Evolutionary conservation across 92 coral and sea anemone species (phyloP).

Genomic region (Diadumene lineata): DNA sequence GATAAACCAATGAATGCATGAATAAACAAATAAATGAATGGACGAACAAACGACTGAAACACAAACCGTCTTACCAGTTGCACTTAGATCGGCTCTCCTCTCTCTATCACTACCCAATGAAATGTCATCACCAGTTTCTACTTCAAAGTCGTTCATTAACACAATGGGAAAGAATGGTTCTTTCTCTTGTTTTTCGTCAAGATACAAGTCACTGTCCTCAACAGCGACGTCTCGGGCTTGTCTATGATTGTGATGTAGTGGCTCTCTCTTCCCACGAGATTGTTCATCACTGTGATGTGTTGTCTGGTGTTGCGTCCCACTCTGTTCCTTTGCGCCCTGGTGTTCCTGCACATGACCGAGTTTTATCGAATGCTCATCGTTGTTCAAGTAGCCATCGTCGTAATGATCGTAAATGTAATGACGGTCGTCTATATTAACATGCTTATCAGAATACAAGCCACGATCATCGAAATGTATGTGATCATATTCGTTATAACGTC

Average conservation of each 20-base stretch:
- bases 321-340: background rate
- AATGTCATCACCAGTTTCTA: background rate
- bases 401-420: background rate
- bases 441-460: background rate
- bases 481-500: background rate
- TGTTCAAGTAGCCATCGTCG: constrained; percentile 1
- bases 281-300: background rate
- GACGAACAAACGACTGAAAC: no score
- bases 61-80: background rate
- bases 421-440: background rate
- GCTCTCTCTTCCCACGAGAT: background rate
- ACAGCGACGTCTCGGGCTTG: no score
- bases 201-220: no score
- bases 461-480: background rate
- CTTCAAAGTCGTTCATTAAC: constrained; percentile 18
- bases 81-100: background rate
- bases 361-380: background rate
- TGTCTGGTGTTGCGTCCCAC: background rate
- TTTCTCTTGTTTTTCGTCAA: constrained; percentile 22
- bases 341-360: no score
- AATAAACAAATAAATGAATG: no score
- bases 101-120: background rate
- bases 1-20: no score
- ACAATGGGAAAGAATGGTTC: constrained; percentile 20
- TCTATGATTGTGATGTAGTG: constrained; percentile 11